A percentile compares a stretch with the other conserved stretches of the same genome.
Conservation (phyloP, 2,888 invertebrate genomes). For the Drosophila birchii region DNA sequence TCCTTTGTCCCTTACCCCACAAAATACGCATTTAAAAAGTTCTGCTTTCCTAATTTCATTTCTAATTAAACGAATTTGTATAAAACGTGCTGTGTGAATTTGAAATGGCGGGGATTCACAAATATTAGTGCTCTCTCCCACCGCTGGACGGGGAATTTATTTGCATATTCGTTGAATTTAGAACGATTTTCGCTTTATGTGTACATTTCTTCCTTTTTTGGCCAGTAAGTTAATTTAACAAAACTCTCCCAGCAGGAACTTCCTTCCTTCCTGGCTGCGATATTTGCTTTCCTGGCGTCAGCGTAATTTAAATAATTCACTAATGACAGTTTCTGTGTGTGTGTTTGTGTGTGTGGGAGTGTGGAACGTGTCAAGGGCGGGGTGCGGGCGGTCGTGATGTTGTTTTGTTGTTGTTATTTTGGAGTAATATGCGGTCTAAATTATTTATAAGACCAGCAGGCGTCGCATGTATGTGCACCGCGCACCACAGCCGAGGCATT, state of each 20-base stretch:
- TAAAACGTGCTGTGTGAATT: slow-evolving; percentile 10
- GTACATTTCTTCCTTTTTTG: slow-evolving; percentile 11
- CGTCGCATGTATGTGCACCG: slow-evolving; percentile 52
- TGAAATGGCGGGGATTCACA: slow-evolving; percentile 3
- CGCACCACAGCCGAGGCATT: slow-evolving; percentile 32
- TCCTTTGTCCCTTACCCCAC: too few relatives aligned
- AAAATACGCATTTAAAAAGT: neutral
- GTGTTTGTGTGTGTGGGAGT: neutral
- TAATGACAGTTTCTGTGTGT: slow-evolving; percentile 62
- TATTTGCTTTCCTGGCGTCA: slow-evolving; percentile 55
- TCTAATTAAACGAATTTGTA: slow-evolving; percentile 14
- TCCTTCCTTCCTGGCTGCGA: slow-evolving; percentile 36
- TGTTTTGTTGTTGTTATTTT: slow-evolving; percentile 44
- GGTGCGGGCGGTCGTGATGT: neutral
- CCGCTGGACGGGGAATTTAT: slow-evolving; percentile 4
- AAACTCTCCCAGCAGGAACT: slow-evolving; percentile 52
- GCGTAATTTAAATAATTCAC: slow-evolving; percentile 74
- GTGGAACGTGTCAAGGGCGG: slow-evolving; percentile 31
- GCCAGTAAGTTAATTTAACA: slow-evolving; percentile 60
- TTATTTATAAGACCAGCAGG: slow-evolving; percentile 69
- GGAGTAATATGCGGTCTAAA: slow-evolving; percentile 56
- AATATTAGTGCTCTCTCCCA: slow-evolving; percentile 5
- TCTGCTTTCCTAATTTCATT: slow-evolving; percentile 5
- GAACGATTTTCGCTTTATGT: slow-evolving; percentile 11
- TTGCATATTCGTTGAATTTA: slow-evolving; percentile 30